Conservation (phyloP, 2,888 invertebrate species). For the Cephalotes varians region DNA sequence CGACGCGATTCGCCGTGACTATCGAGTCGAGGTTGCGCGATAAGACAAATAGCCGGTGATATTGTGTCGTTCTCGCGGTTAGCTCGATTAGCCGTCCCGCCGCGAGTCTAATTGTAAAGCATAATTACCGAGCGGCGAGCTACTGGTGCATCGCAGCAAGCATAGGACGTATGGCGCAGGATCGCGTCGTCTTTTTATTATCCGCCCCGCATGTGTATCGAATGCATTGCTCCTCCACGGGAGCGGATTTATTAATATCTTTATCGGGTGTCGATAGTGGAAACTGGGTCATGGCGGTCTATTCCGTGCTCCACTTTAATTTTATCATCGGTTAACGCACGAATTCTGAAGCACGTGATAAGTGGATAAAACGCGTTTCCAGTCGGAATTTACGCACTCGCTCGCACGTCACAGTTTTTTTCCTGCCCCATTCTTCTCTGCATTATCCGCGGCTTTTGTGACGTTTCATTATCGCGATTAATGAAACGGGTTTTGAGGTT, state of each 20-base stretch:
- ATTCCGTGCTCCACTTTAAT: constrained; percentile 64
- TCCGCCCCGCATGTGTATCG: background rate
- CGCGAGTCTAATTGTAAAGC: background rate
- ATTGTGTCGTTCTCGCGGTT: background rate
- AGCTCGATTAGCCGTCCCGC: background rate
- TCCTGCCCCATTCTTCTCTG: background rate
- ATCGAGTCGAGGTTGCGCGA: constrained; percentile 21
- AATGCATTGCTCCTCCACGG: constrained; percentile 16
- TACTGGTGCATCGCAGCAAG: background rate
- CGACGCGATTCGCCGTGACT: constrained; percentile 44
- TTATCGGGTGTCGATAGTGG: constrained; percentile 71
- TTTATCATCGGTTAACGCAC: constrained; percentile 65
- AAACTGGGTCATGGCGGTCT: constrained; percentile 73
- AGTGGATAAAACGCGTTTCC: constrained; percentile 38
- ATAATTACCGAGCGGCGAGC: background rate
- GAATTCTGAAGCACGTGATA: constrained; percentile 48
- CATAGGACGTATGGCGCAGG: constrained; percentile 1
- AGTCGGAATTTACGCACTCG: background rate
- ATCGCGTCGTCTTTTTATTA: constrained; percentile 16
- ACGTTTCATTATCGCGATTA: constrained; percentile 18
- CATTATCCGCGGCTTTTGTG: background rate
- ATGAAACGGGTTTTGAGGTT: background rate
- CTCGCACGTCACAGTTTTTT: background rate
- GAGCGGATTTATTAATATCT: constrained; percentile 59
- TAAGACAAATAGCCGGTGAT: constrained; percentile 14